A percentile compares a stretch with the other conserved stretches of the same genome.
Conservation (phyloP, 2,113 vertebrate species). For the Phylloscopus whistleri region DNA sequence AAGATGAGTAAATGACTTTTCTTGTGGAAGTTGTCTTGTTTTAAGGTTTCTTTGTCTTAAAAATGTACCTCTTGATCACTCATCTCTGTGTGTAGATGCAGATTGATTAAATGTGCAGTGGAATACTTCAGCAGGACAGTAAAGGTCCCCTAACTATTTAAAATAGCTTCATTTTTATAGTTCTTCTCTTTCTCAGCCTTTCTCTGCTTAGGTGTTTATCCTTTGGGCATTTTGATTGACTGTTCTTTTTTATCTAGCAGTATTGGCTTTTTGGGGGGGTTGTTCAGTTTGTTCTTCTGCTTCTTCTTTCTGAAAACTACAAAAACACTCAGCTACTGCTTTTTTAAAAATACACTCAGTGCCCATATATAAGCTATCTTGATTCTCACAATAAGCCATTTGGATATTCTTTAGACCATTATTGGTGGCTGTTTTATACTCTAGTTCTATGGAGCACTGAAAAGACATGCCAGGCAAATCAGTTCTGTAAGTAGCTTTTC, state of each 20-base stretch:
- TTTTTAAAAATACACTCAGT: not conserved
- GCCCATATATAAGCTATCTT: not conserved
- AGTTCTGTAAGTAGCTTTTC: not conserved
- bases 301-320: not conserved
- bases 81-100: not conserved
- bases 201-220: not conserved
- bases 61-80: not conserved
- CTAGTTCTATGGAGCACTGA: not conserved
- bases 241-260: not conserved
- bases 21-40: not conserved
- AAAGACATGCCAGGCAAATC: not conserved
- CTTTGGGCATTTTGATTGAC: not conserved
- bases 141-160: not conserved
- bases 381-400: not conserved
- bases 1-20: not conserved
- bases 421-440: not conserved
- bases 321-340: not conserved
- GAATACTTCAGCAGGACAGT: not conserved
- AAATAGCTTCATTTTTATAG: not conserved
- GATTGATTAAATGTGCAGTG: not conserved
- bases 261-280: not conserved
- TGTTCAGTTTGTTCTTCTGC: not conserved
- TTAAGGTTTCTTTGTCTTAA: not conserved
- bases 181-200: not conserved
- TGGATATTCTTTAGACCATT: not conserved